These are phyloP conservation scores for Glyptemys insculpta DNA, from an alignment of 2,797 vertebrate species.

Conservation along the genomic window DNA sequence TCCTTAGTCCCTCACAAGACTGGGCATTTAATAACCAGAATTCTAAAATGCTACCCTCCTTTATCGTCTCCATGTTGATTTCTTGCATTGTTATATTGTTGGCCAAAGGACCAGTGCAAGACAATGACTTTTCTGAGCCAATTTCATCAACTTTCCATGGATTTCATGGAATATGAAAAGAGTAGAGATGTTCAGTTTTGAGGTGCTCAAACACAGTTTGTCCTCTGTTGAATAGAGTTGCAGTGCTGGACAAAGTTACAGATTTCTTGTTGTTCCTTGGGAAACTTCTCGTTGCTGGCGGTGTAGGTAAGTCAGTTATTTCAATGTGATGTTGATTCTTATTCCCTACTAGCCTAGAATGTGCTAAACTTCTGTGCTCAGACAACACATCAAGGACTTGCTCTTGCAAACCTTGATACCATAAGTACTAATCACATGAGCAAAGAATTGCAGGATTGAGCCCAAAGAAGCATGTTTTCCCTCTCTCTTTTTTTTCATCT, in stretches of 20 bases:
- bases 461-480: fast-evolving
- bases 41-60: not conserved
- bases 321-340: not conserved
- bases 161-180: slow-evolving; percentile 14
- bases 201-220: slow-evolving; percentile 35
- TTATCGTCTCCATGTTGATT: not conserved
- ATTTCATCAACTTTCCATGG: not conserved
- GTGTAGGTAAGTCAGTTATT: slow-evolving; percentile 88
- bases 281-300: slow-evolving; percentile 93
- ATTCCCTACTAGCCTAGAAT: not conserved
- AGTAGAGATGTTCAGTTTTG: not conserved
- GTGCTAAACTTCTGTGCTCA: not conserved
- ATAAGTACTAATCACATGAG: not conserved
- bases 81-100: not conserved
- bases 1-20: not conserved
- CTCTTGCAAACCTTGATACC: not conserved
- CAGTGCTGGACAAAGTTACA: slow-evolving; percentile 95
- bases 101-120: not conserved
- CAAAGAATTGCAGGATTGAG: not conserved
- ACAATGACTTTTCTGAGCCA: not conserved
- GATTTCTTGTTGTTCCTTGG: slow-evolving; percentile 95
- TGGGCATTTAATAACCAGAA: not conserved
- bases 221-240: slow-evolving; percentile 84
- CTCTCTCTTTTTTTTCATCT: fast-evolving
- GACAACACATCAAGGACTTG: not conserved